A percentile compares a stretch with the other conserved stretches of the same genome.
Conservation (phyloP, 2,113 vertebrate genomes). For the Capra hircus region DNA sequence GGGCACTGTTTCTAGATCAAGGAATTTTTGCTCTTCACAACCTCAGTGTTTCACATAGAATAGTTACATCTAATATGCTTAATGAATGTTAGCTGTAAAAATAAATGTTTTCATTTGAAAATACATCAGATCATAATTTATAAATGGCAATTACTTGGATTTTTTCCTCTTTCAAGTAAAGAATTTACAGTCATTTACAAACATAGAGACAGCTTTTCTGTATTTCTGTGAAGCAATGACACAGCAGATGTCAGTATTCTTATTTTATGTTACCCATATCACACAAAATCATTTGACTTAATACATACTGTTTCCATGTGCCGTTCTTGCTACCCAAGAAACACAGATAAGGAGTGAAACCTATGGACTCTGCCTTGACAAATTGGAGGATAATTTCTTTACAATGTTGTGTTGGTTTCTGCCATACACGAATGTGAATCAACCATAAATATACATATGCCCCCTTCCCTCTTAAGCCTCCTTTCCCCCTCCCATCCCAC, state of each 20-base stretch:
- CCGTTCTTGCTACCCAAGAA: not conserved
- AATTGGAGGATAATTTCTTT: not conserved
- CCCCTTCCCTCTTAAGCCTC: not conserved
- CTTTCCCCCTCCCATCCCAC: not conserved
- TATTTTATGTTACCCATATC: not conserved
- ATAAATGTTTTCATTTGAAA: not conserved
- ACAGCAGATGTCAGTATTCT: not conserved
- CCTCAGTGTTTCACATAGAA: not conserved
- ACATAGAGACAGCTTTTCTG: not conserved
- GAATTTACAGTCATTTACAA: not conserved
- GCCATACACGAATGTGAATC: not conserved
- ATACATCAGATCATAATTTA: not conserved
- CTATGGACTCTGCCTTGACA: not conserved
- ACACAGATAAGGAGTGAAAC: not conserved
- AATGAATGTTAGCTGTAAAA: not conserved
- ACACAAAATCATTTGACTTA: not conserved
- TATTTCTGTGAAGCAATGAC: not conserved
- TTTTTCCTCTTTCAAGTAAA: conserved; percentile 17
- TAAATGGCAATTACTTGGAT: not conserved
- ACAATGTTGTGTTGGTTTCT: not conserved
- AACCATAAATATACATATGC: not conserved
- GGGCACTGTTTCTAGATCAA: not conserved
- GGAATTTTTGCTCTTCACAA: not conserved
- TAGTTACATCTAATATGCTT: not conserved
- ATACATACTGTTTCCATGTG: not conserved